Conservation (phyloP, 1,140 invertebrate genomes). For the Hylaeus anthracinus region DNA sequence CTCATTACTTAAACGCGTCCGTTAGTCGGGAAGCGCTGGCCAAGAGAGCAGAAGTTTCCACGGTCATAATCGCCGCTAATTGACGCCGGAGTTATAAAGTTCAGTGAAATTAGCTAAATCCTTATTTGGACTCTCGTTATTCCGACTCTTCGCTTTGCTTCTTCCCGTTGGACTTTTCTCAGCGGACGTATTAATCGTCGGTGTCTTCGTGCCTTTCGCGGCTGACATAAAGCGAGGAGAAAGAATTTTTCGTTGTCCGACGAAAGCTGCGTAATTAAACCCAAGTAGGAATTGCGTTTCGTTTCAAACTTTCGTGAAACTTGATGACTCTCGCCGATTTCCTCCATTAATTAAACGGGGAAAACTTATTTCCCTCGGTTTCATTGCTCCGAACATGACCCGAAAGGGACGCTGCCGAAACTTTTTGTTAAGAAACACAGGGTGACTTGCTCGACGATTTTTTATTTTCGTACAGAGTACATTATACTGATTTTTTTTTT, state of each 20-base stretch:
- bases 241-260: slow-evolving; percentile 22
- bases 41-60: slow-evolving; percentile 76
- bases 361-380: too few relatives aligned
- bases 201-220: slow-evolving; percentile 38
- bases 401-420: too few relatives aligned
- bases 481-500: too few relatives aligned
- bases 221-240: slow-evolving; percentile 13
- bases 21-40: slow-evolving; percentile 67
- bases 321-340: not conserved
- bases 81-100: slow-evolving; percentile 77
- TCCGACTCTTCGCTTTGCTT: slow-evolving; percentile 41
- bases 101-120: slow-evolving; percentile 77
- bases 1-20: slow-evolving; percentile 76
- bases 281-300: slow-evolving; percentile 1
- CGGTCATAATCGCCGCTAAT: slow-evolving; percentile 78
- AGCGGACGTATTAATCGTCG: slow-evolving; percentile 56
- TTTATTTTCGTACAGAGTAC: too few relatives aligned
- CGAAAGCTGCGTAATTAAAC: slow-evolving; percentile 3
- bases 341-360: not conserved
- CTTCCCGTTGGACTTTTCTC: slow-evolving; percentile 31
- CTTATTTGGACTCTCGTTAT: slow-evolving; percentile 72
- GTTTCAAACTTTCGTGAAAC: not conserved
- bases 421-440: too few relatives aligned
- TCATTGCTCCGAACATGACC: too few relatives aligned
- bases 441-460: too few relatives aligned